Evolutionary conservation across 2,888 invertebrate genomes (phyloP).

Genomic region (Chironomus tentans): DNA sequence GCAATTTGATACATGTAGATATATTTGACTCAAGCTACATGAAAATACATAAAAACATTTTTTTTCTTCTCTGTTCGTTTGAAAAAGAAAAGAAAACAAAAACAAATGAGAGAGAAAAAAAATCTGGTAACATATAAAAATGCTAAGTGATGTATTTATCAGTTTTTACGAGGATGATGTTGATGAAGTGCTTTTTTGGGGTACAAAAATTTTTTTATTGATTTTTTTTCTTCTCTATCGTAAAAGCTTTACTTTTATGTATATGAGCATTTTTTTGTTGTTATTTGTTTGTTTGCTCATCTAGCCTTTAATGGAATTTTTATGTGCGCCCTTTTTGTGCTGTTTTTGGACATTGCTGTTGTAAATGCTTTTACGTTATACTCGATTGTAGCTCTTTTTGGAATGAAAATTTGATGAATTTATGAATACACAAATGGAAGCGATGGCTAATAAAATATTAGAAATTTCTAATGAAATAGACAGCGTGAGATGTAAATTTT

Average conservation of each 20-base stretch:
- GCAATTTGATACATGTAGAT: conserved; percentile 21
- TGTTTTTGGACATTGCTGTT: no score
- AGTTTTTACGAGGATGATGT: conserved; percentile 10
- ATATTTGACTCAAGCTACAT: not conserved
- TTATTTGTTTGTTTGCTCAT: not conserved
- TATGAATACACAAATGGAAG: no score
- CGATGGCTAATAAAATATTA: no score
- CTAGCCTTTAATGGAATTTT: not conserved
- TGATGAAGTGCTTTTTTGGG: not conserved
- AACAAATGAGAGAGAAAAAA: not conserved
- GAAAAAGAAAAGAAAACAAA: not conserved
- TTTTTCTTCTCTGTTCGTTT: not conserved
- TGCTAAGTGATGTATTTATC: conserved; percentile 19
- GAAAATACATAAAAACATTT: not conserved
- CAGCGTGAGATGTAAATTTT: no score
- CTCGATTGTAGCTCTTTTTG: no score
- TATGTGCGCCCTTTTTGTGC: not conserved
- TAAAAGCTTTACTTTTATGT: conserved; percentile 14
- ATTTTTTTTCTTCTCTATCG: not conserved
- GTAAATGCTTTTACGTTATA: no score
- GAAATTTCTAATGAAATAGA: no score
- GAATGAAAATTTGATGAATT: no score
- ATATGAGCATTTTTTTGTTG: not conserved
- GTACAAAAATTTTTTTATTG: not conserved
- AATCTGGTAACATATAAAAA: not conserved